A percentile compares a stretch with the other conserved stretches of the same genome.
These are phyloP conservation scores for Ceratina australensis DNA, from an alignment of 1,140 invertebrate genomes.

Conservation along the genomic window DNA sequence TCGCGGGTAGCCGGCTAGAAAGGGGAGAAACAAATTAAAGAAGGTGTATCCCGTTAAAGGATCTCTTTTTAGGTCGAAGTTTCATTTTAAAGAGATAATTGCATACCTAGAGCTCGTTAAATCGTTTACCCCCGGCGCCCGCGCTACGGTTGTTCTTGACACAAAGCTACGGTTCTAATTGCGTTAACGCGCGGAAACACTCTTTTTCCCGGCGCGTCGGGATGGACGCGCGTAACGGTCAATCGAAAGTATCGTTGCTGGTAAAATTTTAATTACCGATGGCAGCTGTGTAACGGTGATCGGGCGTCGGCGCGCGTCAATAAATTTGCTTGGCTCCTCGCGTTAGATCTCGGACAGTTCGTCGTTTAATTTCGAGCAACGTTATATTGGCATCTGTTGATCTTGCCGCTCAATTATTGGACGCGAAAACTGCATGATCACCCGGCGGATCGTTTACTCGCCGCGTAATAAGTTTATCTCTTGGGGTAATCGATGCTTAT, in stretches of 20 bases:
- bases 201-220: background rate
- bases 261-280: background rate
- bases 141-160: background rate
- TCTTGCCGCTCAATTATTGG: conserved; percentile 6
- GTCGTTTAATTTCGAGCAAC: background rate
- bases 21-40: background rate
- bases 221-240: background rate
- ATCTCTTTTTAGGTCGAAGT: background rate
- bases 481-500: background rate
- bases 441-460: background rate
- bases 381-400: background rate
- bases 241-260: background rate
- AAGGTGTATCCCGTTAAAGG: background rate
- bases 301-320: background rate
- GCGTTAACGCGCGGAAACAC: background rate
- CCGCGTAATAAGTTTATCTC: background rate
- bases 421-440: background rate
- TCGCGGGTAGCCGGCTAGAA: too few species aligned
- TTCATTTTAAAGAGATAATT: background rate
- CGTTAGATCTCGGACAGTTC: background rate
- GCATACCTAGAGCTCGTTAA: background rate
- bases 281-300: background rate
- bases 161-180: background rate
- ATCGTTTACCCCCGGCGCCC: background rate
- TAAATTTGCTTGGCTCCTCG: background rate